Base-by-base conservation (phyloP, 2,888 invertebrate species). In the Pheosia gnoma region DNA sequence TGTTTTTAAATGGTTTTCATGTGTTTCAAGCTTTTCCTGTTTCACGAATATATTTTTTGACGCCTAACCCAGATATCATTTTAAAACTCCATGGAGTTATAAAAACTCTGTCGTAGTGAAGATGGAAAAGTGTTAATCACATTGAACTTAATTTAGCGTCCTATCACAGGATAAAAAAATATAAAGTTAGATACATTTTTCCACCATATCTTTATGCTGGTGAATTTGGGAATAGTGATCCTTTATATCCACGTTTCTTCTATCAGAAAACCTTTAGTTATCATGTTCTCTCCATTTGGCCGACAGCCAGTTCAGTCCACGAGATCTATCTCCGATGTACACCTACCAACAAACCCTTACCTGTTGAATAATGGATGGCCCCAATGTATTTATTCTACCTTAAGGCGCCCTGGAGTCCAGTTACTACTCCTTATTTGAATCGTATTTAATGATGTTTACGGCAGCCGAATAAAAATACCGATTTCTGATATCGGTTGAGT, bases 321-420 rank as follows among this genome's bases (percentile, higher is more conserved):
- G 64, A 69, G 72, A 83, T 82, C 79, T 77, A 79, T 82, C 79
- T 78, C 70, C 69, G 68, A 74, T 71, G 75, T 75, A 73, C 72
- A 77, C 71, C 72, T 70, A 68, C 75, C 77, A 72, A 80, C 77
- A 75, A 79, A 75, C 79, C 75, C 76, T 80, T 83, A 87, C 87
- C 87, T 87, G 86, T 88, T 88, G 87, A 88, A 86, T 88, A 81
- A 87, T 86, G 82, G 72, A 86, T 84, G 65, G 63, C 60, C 71
- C 58, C 67, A 59, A 63, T 62, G 63, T 70, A 74, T 75, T 78
- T 76, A 77, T 76, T 70, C 68, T 66, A 57, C 65, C 62, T 56
- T 60, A 45, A 65, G 61, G 59, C 62, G 66, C 77, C 70, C 71
- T 60, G 3, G 71, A 65, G 74, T 68, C 68, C 58, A 69, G 55